Conservation (phyloP, 1,140 invertebrate species). For the Zelostemma sp. region DNA sequence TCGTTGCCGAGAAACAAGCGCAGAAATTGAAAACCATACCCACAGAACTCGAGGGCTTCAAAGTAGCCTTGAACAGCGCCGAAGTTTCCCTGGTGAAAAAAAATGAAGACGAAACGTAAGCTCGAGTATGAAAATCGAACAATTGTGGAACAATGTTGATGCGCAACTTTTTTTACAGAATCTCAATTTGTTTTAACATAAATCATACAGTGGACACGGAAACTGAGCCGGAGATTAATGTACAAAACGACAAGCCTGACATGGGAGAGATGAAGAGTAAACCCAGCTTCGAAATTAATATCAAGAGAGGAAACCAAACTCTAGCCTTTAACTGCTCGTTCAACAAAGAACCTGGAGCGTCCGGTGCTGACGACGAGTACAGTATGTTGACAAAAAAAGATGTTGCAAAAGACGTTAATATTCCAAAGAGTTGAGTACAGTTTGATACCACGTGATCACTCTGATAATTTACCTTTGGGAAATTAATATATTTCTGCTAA, state of each 20-base stretch:
- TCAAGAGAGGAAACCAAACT: conserved; percentile 80
- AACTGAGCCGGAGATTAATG: conserved; percentile 75
- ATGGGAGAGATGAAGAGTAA: conserved; percentile 87
- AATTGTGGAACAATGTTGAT: not conserved
- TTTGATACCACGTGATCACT: conserved; percentile 28
- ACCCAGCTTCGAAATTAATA: conserved; percentile 88
- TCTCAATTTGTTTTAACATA: conserved; percentile 86
- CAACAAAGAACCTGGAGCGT: conserved; percentile 73
- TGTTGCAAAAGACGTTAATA: not conserved
- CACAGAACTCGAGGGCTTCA: conserved; percentile 83
- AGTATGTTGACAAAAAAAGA: conserved; percentile 69
- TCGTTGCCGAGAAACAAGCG: conserved; percentile 86
- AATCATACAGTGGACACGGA: conserved; percentile 91
- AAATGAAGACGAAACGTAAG: conserved; percentile 81
- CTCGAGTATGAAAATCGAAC: not conserved
- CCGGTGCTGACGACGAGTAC: conserved; percentile 78
- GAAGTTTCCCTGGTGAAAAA: conserved; percentile 81
- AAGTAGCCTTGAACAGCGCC: conserved; percentile 80
- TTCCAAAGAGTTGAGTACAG: conserved; percentile 64
- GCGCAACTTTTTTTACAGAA: conserved; percentile 66
- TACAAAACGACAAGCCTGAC: conserved; percentile 77
- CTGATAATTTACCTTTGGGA: conserved; percentile 61
- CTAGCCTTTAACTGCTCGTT: conserved; percentile 88
- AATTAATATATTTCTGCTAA: conserved; percentile 49
- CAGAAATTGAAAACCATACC: conserved; percentile 82